These are phyloP conservation scores for Elgaria multicarinata DNA, from an alignment of 2,113 vertebrate species.

Conservation along the genomic window DNA sequence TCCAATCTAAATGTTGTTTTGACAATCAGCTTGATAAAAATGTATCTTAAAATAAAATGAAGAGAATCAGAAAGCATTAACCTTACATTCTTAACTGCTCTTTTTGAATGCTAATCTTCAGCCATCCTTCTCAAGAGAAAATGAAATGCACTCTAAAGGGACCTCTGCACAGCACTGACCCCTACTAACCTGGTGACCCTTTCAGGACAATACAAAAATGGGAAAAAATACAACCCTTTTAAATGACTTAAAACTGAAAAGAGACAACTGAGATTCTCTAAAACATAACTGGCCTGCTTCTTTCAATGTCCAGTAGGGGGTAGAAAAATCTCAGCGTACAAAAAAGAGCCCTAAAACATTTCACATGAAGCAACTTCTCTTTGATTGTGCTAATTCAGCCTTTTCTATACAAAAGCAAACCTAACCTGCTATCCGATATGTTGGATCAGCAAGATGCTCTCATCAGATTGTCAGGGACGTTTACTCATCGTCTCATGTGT, in stretches of 20 bases:
- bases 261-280: neutral
- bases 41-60: constrained; percentile 18
- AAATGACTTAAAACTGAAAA: neutral
- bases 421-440: neutral
- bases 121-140: neutral
- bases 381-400: constrained; percentile 48
- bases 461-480: neutral
- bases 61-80: constrained; percentile 17
- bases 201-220: fast-evolving
- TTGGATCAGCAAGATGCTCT: neutral
- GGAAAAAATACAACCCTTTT: neutral
- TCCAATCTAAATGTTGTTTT: constrained; percentile 34
- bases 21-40: constrained; percentile 26
- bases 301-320: constrained; percentile 34
- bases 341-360: constrained; percentile 24
- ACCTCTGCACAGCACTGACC: fast-evolving
- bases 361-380: neutral
- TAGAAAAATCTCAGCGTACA: constrained; percentile 44
- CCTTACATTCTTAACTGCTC: neutral
- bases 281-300: constrained; percentile 6
- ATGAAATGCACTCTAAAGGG: neutral
- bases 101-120: neutral
- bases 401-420: constrained; percentile 26
- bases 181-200: neutral
- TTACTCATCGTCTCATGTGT: constrained; percentile 21